phyloP scores from a whole-genome alignment of 2,888 invertebrate species.

The Chrysolina haemoptera region DNA sequence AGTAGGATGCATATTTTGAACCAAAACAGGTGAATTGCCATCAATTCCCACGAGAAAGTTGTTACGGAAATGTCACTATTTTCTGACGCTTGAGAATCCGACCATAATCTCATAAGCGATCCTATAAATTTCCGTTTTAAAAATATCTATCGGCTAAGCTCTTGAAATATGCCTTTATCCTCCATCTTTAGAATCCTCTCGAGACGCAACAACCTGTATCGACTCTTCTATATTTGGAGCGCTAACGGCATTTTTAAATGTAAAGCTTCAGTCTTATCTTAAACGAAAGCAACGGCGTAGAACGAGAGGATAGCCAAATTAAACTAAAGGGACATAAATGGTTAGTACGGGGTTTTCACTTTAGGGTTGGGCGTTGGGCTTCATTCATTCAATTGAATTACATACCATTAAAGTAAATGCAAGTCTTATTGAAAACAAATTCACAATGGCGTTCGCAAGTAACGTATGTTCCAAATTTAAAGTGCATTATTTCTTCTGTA shows the following conservation, averaged over 20 bases:
- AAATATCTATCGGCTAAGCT: slow-evolving; percentile 14
- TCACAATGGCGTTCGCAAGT: no score
- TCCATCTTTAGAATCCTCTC: slow-evolving; percentile 12
- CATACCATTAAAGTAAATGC: no score
- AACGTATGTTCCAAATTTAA: no score
- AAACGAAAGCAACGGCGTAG: not conserved
- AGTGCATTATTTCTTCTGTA: no score
- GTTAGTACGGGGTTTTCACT: no score
- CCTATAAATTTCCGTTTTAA: slow-evolving; percentile 7
- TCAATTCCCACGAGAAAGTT: not conserved
- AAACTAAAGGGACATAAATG: not conserved
- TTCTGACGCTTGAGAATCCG: not conserved
- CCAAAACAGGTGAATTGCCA: not conserved
- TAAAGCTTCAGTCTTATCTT: slow-evolving; percentile 7
- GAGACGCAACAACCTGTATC: slow-evolving; percentile 17
- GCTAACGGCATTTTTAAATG: slow-evolving; percentile 23
- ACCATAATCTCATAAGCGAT: not conserved
- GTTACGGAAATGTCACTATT: slow-evolving; percentile 13
- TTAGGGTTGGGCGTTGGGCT: no score
- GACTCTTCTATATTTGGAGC: slow-evolving; percentile 21
- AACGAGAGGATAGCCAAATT: not conserved
- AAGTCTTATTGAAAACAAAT: no score
- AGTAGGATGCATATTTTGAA: not conserved
- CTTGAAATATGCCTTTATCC: slow-evolving; percentile 18
- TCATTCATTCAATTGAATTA: no score